Evolutionary conservation across 2,113 vertebrate species (phyloP).

Genomic region (Morone saxatilis): DNA sequence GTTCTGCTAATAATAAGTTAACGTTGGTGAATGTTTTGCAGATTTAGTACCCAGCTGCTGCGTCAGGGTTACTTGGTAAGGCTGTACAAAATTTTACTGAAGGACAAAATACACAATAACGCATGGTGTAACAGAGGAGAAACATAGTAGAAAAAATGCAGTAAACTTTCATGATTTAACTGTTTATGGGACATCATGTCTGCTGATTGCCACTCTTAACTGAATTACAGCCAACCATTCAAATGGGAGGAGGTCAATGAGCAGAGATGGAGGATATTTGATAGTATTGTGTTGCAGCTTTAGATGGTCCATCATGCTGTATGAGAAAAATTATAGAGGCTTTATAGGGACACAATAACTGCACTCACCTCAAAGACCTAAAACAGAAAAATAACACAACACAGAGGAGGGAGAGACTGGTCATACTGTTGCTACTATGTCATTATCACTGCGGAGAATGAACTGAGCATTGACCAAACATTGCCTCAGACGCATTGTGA

Average conservation of each 20-base stretch:
- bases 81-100: not conserved
- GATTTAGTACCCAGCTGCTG: constrained; percentile 17
- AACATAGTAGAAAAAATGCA: constrained; percentile 19
- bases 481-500: not conserved
- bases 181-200: constrained; percentile 27
- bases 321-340: constrained; percentile 29
- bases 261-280: constrained; percentile 53
- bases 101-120: constrained; percentile 31
- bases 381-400: constrained; percentile 61
- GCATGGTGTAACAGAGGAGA: not conserved
- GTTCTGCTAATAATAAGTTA: constrained; percentile 15
- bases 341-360: constrained; percentile 31
- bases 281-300: not conserved
- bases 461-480: constrained; percentile 2
- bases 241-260: constrained; percentile 45
- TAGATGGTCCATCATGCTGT: constrained; percentile 49
- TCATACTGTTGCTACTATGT: constrained; percentile 41
- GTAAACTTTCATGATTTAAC: constrained; percentile 27
- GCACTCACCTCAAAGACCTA: constrained; percentile 72
- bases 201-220: constrained; percentile 53
- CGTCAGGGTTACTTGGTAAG: constrained; percentile 10
- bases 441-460: constrained; percentile 15
- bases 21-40: not conserved
- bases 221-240: constrained; percentile 11
- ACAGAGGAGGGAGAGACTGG: constrained; percentile 63